Evolutionary conservation across 2,113 vertebrate genomes (phyloP), one percentile per base, ranked within the genome.

Genomic region (Syngnathus scovelli): DNA sequence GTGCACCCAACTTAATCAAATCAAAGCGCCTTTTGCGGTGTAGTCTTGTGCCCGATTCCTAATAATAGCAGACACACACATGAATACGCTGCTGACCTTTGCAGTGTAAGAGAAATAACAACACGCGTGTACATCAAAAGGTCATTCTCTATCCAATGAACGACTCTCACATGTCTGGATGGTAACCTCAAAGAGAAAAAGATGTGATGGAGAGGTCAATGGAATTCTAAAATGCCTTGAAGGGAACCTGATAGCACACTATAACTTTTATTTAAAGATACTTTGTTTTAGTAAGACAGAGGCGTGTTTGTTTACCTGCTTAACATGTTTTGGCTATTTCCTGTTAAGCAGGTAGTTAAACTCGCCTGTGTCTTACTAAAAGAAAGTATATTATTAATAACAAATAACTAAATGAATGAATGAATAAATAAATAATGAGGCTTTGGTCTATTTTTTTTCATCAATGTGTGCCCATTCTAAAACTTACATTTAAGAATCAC

Each of bases 201-300:
- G n/a, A 15, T 9, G 55, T 23, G 64, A 36, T 62, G 5, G 52
- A 69, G 63, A 78, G 63, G 69, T 61, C 59, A 68, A 46, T 55
- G 54, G 55, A 79, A 76, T 49, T 44, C 65, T 68, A 37, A 1
- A 9, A 33, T 37, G 37, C 69, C 37, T 75, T 72, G 77, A 36
- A 61, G 80, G 39, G 59, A 74, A 27, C 19, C 60, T 76, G 75
- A 83, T 83, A 81, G 52, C 64, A 77, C 81, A 70, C 33, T 33
- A 68, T 78, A 66, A 80, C 66, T 79, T 74, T 44, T 78, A 73
- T 71, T 43, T 13, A 68, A 78, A 64, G 48, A 52, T 39, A 33
- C 27, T 33, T 33, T 33, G 2, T 33, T 33, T 33, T 33, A 3
- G 27, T 33, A 33, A 33, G 3, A 33, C 27, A 33, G 27, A 33